A percentile compares a stretch with the other conserved stretches of the same genome.
Evolutionary conservation across 1,140 invertebrate species (phyloP).

Genomic region (Drosophila bipectinata): DNA sequence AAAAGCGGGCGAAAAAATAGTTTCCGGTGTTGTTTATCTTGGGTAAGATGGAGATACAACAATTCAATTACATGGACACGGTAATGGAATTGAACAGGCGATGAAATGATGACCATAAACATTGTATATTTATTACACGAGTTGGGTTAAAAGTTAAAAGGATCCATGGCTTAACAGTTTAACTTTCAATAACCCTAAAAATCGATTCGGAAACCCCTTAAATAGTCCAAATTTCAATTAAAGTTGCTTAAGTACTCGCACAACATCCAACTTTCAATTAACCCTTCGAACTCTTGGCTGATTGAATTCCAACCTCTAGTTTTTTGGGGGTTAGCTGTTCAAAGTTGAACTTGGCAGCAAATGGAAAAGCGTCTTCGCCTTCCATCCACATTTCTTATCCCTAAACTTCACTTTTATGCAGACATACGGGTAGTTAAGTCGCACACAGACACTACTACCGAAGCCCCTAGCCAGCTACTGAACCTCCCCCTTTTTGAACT

Average conservation of each 20-base stretch:
- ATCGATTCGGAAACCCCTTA: background rate
- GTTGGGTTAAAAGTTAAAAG: background rate
- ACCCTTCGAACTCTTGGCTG: conserved; percentile 50
- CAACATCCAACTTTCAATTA: conserved; percentile 40
- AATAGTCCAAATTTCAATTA: conserved; percentile 37
- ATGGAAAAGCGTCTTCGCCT: conserved; percentile 13
- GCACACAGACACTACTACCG: conserved; percentile 5
- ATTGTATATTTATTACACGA: background rate
- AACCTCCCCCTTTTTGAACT: background rate
- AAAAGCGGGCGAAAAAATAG: conserved; percentile 35
- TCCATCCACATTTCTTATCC: conserved; percentile 24
- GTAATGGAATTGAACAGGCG: conserved; percentile 37
- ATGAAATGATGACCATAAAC: conserved; percentile 16
- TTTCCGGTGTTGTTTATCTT: conserved; percentile 33
- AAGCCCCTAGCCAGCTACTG: background rate
- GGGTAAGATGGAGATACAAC: conserved; percentile 14
- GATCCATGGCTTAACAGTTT: background rate
- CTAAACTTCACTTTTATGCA: conserved; percentile 52
- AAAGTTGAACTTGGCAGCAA: conserved; percentile 38
- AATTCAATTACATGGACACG: conserved; percentile 29
- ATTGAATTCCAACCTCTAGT: conserved; percentile 36
- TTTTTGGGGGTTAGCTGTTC: conserved; percentile 22
- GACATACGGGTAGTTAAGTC: conserved; percentile 57
- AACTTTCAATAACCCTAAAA: conserved; percentile 4
- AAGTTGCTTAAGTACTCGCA: conserved; percentile 26